phyloP scores from a whole-genome alignment of 2,113 vertebrate species.

The Edolisoma coerulescens region DNA sequence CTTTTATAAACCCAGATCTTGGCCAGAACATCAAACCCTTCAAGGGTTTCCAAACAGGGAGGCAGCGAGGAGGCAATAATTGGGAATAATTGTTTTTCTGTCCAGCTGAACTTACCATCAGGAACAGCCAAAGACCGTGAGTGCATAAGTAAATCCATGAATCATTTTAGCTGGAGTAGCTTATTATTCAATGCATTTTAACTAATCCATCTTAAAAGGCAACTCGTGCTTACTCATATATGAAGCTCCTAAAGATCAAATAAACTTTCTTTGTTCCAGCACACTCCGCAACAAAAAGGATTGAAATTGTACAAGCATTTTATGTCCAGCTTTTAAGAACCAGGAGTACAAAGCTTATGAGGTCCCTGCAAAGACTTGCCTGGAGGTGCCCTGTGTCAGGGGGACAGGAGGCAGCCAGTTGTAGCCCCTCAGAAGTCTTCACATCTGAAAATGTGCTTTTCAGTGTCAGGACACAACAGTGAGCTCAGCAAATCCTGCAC shows the following conservation, averaged over 20 bases:
- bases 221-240: not conserved
- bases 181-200: not conserved
- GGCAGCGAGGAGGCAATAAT: not conserved
- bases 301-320: not conserved
- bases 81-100: not conserved
- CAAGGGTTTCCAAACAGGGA: not conserved
- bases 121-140: not conserved
- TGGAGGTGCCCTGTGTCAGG: not conserved
- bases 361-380: not conserved
- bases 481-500: not conserved
- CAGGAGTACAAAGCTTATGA: not conserved
- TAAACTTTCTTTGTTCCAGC: not conserved
- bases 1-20: not conserved
- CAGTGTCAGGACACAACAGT: not conserved
- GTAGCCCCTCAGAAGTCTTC: not conserved
- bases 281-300: not conserved
- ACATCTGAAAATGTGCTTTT: constrained; percentile 1
- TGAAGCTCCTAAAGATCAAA: not conserved
- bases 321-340: not conserved
- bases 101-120: not conserved
- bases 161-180: not conserved
- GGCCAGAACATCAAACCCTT: not conserved
- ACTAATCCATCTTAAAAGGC: not conserved
- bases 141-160: not conserved
- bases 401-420: not conserved